Conservation (phyloP, 2,888 invertebrate genomes). For the Hydropsyche betteni region DNA sequence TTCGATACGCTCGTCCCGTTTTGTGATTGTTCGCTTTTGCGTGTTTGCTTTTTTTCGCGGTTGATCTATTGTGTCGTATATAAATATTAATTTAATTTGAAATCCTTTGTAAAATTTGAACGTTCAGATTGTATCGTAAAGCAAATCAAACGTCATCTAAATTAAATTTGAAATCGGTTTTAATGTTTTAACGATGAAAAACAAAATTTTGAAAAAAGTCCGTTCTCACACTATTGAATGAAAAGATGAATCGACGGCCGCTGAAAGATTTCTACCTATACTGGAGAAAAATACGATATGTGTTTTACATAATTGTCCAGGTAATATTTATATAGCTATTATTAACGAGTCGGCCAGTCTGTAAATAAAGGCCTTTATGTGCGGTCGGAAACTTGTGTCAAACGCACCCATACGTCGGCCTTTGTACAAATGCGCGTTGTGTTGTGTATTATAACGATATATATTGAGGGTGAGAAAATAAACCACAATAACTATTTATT, state of each 20-base stretch:
- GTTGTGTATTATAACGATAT: background rate
- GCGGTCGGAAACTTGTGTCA: slow-evolving; percentile 12
- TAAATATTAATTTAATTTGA: background rate
- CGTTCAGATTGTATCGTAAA: too few species aligned
- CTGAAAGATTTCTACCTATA: too few species aligned
- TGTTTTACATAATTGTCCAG: background rate
- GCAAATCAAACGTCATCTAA: too few species aligned
- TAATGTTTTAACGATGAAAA: too few species aligned
- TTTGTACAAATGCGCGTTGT: slow-evolving; percentile 2
- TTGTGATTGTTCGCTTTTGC: slow-evolving; percentile 10
- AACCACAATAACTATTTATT: slow-evolving; percentile 42
- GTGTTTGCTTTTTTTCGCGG: background rate
- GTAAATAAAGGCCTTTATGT: slow-evolving; percentile 33
- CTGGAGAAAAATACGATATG: background rate
- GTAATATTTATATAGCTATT: slow-evolving; percentile 19
- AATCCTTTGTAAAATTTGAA: too few species aligned
- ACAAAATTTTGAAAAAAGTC: too few species aligned
- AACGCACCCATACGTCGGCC: slow-evolving; percentile 4
- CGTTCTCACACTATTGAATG: too few species aligned
- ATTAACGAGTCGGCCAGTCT: slow-evolving; percentile 25
- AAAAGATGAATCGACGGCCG: too few species aligned
- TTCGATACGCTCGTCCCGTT: slow-evolving; percentile 7
- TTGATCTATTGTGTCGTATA: background rate
- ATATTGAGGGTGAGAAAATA: slow-evolving; percentile 38
- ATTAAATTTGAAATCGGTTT: too few species aligned